A percentile compares a stretch with the other conserved stretches of the same genome.
These are phyloP conservation scores for Ochropleura leucogaster DNA, from an alignment of 2,888 invertebrate genomes.

Conservation along the genomic window DNA sequence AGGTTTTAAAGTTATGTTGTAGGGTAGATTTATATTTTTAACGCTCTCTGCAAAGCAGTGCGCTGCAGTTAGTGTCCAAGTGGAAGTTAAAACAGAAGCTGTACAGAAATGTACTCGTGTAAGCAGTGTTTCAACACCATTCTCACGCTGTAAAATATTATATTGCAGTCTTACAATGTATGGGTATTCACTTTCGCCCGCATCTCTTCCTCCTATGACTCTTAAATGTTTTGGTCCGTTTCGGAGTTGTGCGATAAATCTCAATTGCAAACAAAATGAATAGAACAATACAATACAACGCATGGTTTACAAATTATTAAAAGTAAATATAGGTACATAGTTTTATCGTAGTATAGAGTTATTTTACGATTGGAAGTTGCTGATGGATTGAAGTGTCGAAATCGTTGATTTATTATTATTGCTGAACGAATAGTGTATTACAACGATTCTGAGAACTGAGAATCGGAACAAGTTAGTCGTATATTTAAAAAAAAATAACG, in stretches of 20 bases:
- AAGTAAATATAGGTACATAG: not conserved
- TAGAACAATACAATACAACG: constrained; percentile 17
- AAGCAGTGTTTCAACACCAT: fast-evolving
- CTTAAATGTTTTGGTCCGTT: not conserved
- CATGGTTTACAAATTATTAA: constrained; percentile 19
- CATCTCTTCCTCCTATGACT: constrained; percentile 31
- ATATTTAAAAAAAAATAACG: not conserved
- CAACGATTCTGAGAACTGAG: not conserved
- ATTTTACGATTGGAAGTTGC: constrained; percentile 9
- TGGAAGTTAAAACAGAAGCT: constrained; percentile 9
- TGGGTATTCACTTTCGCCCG: constrained; percentile 25
- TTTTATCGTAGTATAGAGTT: constrained; percentile 8
- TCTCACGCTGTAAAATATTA: not conserved
- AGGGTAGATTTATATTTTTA: too few species aligned
- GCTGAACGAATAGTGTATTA: constrained; percentile 2
- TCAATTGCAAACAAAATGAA: constrained; percentile 1
- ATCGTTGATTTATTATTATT: constrained; percentile 17
- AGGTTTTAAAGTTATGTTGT: not conserved
- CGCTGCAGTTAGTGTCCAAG: constrained; percentile 39
- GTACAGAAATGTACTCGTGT: constrained; percentile 3
- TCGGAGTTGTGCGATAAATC: not conserved
- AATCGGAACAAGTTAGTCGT: not conserved
- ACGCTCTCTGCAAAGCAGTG: constrained; percentile 13
- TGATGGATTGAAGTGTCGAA: constrained; percentile 23
- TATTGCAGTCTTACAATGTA: constrained; percentile 37